phyloP scores from a whole-genome alignment of 1,140 invertebrate genomes.

The Holcopasites calliopsidis region DNA sequence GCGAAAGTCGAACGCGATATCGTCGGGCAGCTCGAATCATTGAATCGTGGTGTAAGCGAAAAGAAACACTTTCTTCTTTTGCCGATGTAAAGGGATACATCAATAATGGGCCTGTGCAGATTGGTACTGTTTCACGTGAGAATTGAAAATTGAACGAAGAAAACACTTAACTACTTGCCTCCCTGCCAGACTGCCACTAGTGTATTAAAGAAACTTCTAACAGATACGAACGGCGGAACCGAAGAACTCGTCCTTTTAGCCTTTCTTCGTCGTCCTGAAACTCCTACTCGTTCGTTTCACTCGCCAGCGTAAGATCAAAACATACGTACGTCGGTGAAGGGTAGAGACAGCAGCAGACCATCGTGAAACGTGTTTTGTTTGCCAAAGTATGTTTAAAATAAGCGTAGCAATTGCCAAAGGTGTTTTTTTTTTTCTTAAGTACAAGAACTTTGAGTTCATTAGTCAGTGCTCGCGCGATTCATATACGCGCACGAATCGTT shows the following conservation, averaged over 20 bases:
- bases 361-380: slow-evolving; percentile 20
- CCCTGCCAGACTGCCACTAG: slow-evolving; percentile 68
- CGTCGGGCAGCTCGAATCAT: slow-evolving; percentile 67
- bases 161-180: slow-evolving; percentile 48
- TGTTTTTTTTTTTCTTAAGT: slow-evolving; percentile 61
- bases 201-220: slow-evolving; percentile 48
- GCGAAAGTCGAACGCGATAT: slow-evolving; percentile 59
- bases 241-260: background rate
- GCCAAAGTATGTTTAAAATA: slow-evolving; percentile 57
- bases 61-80: background rate
- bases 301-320: slow-evolving; percentile 35
- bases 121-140: background rate
- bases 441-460: slow-evolving; percentile 16
- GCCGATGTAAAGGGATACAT: background rate
- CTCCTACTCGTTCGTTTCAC: slow-evolving; percentile 13
- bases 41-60: background rate
- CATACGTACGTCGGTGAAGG: background rate
- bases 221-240: slow-evolving; percentile 20
- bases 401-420: slow-evolving; percentile 62
- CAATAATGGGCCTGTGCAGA: background rate
- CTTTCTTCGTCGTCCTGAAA: slow-evolving; percentile 12
- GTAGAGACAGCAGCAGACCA: slow-evolving; percentile 8
- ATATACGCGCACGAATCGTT: background rate
- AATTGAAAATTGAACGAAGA: background rate
- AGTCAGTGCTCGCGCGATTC: background rate